phyloP scores from a whole-genome alignment of 1,140 invertebrate genomes.

The Doryteuthis pealeii region DNA sequence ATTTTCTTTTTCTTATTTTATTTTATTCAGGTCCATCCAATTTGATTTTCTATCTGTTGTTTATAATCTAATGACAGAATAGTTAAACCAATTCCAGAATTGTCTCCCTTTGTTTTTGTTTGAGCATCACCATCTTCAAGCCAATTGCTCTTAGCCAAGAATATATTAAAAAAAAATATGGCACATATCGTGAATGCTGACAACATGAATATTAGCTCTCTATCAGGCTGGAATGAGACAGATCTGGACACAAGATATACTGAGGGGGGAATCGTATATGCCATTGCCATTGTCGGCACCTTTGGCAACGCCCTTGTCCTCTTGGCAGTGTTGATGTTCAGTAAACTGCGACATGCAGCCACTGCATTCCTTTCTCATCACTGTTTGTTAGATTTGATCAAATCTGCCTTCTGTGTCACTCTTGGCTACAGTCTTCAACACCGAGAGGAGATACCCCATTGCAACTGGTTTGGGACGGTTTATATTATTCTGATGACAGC shows the following conservation, averaged over 20 bases:
- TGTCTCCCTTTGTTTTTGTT: too few relatives aligned
- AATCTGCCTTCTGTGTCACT: constrained; percentile 43
- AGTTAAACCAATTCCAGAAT: too few relatives aligned
- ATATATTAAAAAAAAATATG: too few relatives aligned
- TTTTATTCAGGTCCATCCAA: too few relatives aligned
- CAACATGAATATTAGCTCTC: background rate
- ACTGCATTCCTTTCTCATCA: constrained; percentile 54
- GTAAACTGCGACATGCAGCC: constrained; percentile 40
- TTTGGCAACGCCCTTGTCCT: constrained; percentile 80
- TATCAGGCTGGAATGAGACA: background rate
- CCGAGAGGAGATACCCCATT: constrained; percentile 82
- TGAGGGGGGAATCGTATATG: constrained; percentile 77
- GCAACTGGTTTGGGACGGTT: constrained; percentile 84
- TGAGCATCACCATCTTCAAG: too few relatives aligned
- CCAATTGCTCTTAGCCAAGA: too few relatives aligned
- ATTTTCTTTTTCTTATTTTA: too few relatives aligned
- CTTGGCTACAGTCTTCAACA: constrained; percentile 74
- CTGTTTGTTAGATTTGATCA: constrained; percentile 47
- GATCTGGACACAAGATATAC: constrained; percentile 50
- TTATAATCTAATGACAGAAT: too few relatives aligned
- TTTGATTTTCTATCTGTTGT: too few relatives aligned
- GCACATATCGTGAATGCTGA: background rate
- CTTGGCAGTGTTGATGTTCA: constrained; percentile 66
- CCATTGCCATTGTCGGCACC: constrained; percentile 77
- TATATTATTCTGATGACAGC: constrained; percentile 86